Conservation (phyloP, 2,797 vertebrate genomes). For the Rousettus madagascariensis region DNA sequence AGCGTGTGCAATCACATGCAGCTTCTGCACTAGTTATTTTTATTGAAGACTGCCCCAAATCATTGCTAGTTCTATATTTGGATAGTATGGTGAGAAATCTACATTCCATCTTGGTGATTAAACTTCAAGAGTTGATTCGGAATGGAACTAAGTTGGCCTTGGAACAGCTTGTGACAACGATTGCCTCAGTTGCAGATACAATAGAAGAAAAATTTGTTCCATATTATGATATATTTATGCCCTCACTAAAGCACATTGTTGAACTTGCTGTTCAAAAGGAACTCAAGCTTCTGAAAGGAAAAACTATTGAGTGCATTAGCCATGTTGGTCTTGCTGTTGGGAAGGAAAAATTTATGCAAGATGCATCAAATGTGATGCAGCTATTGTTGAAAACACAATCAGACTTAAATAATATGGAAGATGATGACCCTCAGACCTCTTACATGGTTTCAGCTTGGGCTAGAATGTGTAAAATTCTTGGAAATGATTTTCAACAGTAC, state of each 20-base stretch:
- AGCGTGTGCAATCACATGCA: conserved; percentile 97
- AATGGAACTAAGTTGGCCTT: conserved; percentile 98
- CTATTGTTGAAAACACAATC: conserved; percentile 98
- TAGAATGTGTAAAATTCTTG: conserved; percentile 99
- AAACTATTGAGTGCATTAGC: conserved; percentile 99
- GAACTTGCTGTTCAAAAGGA: conserved; percentile 98
- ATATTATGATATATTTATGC: conserved; percentile 98
- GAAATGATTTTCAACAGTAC: conserved; percentile 98
- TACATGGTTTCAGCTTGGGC: conserved; percentile 99
- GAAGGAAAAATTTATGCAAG: conserved; percentile 99
- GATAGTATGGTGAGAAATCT: conserved; percentile 96
- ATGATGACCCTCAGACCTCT: conserved; percentile 98
- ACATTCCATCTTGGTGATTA: conserved; percentile 97
- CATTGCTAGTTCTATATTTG: conserved; percentile 94
- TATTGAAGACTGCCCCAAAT: conserved; percentile 98
- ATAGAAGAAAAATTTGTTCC: conserved; percentile 98
- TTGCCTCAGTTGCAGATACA: conserved; percentile 98
- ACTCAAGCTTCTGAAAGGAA: conserved; percentile 94
- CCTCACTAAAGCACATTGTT: conserved; percentile 96
- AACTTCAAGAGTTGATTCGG: conserved; percentile 97
- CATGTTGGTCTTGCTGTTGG: conserved; percentile 98
- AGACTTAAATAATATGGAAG: conserved; percentile 96
- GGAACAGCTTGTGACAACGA: conserved; percentile 99
- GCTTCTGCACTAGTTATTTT: conserved; percentile 98
- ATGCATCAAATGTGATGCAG: conserved; percentile 98